Conservation (phyloP, 2,113 vertebrate species). For the Varanus salvator region DNA sequence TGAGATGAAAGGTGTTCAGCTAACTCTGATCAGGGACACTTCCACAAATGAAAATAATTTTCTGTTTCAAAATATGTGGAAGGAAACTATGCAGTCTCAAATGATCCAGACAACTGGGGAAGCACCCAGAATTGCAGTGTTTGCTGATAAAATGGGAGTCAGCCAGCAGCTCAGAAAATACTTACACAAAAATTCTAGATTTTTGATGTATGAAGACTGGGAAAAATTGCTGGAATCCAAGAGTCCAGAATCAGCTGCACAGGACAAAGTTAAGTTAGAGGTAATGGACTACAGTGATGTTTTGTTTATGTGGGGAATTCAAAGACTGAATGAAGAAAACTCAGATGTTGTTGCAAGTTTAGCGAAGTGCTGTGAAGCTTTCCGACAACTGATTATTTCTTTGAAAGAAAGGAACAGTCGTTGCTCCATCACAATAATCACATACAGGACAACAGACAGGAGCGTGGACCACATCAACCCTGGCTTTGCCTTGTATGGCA, state of each 20-base stretch:
- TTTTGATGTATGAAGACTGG: constrained; percentile 70
- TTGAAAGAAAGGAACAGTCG: constrained; percentile 81
- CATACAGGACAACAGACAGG: constrained; percentile 80
- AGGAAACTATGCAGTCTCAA: constrained; percentile 39
- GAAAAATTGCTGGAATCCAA: constrained; percentile 45
- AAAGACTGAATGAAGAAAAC: too few species aligned
- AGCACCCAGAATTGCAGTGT: constrained; percentile 79
- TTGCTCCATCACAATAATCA: constrained; percentile 78
- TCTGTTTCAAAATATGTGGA: constrained; percentile 82
- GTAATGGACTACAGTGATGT: constrained; percentile 66
- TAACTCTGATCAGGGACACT: constrained; percentile 73
- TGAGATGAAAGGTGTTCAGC: constrained; percentile 80
- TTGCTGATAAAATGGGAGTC: constrained; percentile 84
- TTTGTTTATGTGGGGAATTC: too few species aligned
- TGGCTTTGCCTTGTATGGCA: constrained; percentile 84
- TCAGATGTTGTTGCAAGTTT: too few species aligned
- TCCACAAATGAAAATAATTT: constrained; percentile 69
- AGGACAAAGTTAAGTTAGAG: constrained; percentile 56
- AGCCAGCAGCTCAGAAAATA: constrained; percentile 75
- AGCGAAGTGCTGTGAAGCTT: too few species aligned
- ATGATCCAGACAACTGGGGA: background rate
- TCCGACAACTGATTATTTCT: too few species aligned
- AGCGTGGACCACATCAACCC: constrained; percentile 81
- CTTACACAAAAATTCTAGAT: constrained; percentile 73
- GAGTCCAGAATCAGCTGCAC: constrained; percentile 51